Conservation (phyloP, 2,888 invertebrate genomes). For the Thera obeliscata region DNA sequence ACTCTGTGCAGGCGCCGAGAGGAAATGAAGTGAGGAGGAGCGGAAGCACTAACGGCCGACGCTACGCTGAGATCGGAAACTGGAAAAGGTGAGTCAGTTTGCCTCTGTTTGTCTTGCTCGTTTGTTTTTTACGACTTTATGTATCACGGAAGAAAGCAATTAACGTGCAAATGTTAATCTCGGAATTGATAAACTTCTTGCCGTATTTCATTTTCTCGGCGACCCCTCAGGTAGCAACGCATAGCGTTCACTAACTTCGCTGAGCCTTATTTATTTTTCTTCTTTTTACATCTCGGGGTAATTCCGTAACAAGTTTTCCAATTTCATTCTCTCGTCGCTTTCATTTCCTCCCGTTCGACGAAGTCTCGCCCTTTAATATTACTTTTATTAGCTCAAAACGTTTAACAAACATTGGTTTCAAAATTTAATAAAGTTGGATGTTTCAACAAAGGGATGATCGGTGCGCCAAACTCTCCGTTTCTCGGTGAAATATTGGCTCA, state of each 20-base stretch:
- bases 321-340: slow-evolving; percentile 82
- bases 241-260: slow-evolving; percentile 62
- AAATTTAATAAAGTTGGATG: slow-evolving; percentile 73
- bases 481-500: slow-evolving; percentile 30
- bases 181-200: slow-evolving; percentile 30
- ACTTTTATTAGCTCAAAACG: slow-evolving; percentile 82
- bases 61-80: slow-evolving; percentile 85
- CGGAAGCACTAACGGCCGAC: slow-evolving; percentile 81
- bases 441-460: slow-evolving; percentile 60
- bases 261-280: slow-evolving; percentile 73
- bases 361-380: slow-evolving; percentile 74
- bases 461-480: slow-evolving; percentile 33
- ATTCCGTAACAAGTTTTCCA: slow-evolving; percentile 84
- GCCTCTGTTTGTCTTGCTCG: slow-evolving; percentile 45
- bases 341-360: slow-evolving; percentile 78
- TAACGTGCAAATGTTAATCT: slow-evolving; percentile 31
- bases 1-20: slow-evolving; percentile 75
- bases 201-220: slow-evolving; percentile 33
- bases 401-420: slow-evolving; percentile 81
- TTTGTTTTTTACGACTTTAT: slow-evolving; percentile 37
- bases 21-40: slow-evolving; percentile 83
- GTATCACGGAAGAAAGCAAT: slow-evolving; percentile 39
- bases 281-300: slow-evolving; percentile 73
- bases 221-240: slow-evolving; percentile 32
- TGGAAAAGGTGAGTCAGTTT: slow-evolving; percentile 80